Base-by-base conservation (phyloP, 2,888 invertebrate species). In the Allacma fusca region DNA sequence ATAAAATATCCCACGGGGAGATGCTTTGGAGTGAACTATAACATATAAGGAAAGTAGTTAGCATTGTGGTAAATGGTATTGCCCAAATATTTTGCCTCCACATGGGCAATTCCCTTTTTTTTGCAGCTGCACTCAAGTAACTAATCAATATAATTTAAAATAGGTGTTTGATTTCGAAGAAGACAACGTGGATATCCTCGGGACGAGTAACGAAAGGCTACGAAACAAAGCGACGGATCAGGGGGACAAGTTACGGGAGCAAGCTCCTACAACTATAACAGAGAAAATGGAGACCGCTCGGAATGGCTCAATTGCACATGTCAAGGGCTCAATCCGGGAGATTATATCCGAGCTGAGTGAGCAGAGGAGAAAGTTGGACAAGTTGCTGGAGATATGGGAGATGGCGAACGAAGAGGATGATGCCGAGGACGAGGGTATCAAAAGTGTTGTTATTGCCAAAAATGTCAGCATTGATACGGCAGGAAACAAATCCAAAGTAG, bases 81-180 rank as follows among this genome's bases (percentile, higher is more conserved):
- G n/a, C n/a, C n/a, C n/a, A n/a, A n/a, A n/a, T n/a, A n/a, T n/a
- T n/a, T n/a, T n/a, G n/a, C n/a, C n/a, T n/a, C n/a, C n/a, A n/a
- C n/a, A n/a, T n/a, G n/a, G n/a, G n/a, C n/a, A n/a, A n/a, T n/a
- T n/a, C n/a, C n/a, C n/a, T n/a, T n/a, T n/a, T n/a, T n/a, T n/a
- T n/a, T n/a, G n/a, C n/a, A n/a, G n/a, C n/a, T n/a, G n/a, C n/a
- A n/a, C n/a, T n/a, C n/a, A n/a, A n/a, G n/a, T n/a, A n/a, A n/a
- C n/a, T n/a, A n/a, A n/a, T n/a, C 21, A 28, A 12, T 9, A 44
- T 16, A 44, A 16, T 2, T n/a, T 16, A 34, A 50, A 9, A 12
- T 57, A 83, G 83, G 80, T 81, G n/a, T 81, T 81, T 64, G 81
- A 84, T 71, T 84, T 84, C 73, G 84, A 84, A 73, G 82, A 82